These are phyloP conservation scores for Tolypeutes matacus DNA, from an alignment of 2,797 vertebrate species.

Conservation along the genomic window DNA sequence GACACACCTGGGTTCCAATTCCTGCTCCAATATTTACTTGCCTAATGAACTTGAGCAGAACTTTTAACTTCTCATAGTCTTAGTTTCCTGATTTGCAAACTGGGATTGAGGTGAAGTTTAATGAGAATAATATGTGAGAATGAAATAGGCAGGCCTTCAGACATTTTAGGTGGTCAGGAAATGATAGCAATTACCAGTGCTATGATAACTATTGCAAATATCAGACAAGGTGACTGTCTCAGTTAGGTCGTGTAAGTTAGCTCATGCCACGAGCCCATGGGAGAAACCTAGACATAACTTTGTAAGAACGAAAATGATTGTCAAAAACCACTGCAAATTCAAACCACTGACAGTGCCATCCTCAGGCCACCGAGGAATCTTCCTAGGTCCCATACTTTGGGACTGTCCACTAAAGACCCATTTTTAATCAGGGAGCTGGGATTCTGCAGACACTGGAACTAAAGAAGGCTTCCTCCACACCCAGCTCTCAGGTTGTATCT, in stretches of 20 bases:
- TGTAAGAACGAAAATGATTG: neutral
- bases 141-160: neutral
- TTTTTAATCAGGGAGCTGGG: neutral
- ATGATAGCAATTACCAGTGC: neutral
- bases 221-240: neutral
- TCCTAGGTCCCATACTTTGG: neutral
- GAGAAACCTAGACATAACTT: neutral
- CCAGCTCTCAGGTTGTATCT: neutral
- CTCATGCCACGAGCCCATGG: neutral
- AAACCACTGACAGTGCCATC: neutral
- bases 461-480: neutral
- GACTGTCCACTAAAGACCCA: neutral
- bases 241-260: neutral
- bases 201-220: neutral
- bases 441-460: neutral
- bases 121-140: neutral
- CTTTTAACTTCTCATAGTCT: neutral
- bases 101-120: neutral
- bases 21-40: neutral
- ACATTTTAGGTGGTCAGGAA: neutral
- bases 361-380: neutral
- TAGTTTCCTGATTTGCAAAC: neutral
- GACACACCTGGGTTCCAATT: neutral
- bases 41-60: neutral
- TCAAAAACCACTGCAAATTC: neutral